These are phyloP conservation scores for Beaufortia kweichowensis DNA, from an alignment of 2,113 vertebrate species.

Conservation along the genomic window DNA sequence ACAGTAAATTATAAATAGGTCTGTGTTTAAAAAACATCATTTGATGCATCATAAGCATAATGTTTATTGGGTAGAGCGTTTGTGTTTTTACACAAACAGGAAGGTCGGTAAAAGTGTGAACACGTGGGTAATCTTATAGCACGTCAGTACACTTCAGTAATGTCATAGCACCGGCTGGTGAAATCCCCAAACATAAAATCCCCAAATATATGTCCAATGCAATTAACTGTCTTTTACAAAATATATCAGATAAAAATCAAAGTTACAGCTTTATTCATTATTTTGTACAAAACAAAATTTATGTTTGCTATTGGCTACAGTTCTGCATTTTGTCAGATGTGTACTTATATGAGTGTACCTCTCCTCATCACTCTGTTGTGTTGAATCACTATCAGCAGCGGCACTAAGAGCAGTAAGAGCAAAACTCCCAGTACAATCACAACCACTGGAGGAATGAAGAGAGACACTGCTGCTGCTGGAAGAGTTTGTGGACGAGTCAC, in stretches of 20 bases:
- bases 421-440: background rate
- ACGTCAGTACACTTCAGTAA: too few species aligned
- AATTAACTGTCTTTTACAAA: too few species aligned
- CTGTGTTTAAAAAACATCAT: background rate
- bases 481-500: background rate
- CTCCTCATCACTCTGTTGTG: background rate
- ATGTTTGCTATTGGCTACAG: background rate
- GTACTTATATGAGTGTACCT: conserved; percentile 1
- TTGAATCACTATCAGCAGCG: background rate
- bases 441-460: background rate
- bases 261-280: too few species aligned
- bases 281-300: too few species aligned
- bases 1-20: background rate
- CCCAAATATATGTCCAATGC: too few species aligned
- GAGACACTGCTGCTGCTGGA: background rate
- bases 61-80: background rate
- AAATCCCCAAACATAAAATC: too few species aligned
- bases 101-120: too few species aligned
- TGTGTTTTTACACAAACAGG: too few species aligned
- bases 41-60: background rate
- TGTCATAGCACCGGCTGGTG: too few species aligned
- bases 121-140: too few species aligned
- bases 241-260: too few species aligned
- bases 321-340: background rate
- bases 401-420: background rate